These are phyloP conservation scores for Columbina picui DNA, from an alignment of 2,113 vertebrate species.

Conservation along the genomic window DNA sequence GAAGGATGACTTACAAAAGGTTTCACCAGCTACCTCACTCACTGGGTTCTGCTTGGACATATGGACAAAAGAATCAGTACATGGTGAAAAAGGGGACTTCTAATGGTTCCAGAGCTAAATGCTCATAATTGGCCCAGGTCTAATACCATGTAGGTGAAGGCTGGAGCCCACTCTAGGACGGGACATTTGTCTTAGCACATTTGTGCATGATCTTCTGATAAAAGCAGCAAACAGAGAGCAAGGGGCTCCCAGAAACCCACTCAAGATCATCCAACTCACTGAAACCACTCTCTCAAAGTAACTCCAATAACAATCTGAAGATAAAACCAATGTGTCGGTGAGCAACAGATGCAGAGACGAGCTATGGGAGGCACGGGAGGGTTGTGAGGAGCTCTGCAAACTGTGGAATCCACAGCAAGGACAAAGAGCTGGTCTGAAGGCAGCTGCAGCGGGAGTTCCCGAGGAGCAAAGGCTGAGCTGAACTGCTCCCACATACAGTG, in stretches of 20 bases:
- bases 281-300: not conserved
- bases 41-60: not conserved
- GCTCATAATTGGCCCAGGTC: not conserved
- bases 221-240: not conserved
- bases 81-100: not conserved
- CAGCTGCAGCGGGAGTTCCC: not conserved
- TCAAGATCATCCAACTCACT: not conserved
- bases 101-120: not conserved
- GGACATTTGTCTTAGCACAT: not conserved
- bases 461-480: not conserved
- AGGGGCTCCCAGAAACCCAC: not conserved
- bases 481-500: not conserved
- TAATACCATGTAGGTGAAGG: fast-evolving
- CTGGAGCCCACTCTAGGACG: not conserved
- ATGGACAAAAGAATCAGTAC: not conserved
- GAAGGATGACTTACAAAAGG: not conserved
- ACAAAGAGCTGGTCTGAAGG: not conserved
- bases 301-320: not conserved
- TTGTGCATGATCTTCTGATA: not conserved
- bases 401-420: not conserved
- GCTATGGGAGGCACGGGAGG: fast-evolving
- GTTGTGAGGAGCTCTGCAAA: not conserved
- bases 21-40: not conserved
- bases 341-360: not conserved
- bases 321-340: not conserved